Base-by-base conservation (phyloP, 1,140 invertebrate genomes). In the Drosophila bipectinata region DNA sequence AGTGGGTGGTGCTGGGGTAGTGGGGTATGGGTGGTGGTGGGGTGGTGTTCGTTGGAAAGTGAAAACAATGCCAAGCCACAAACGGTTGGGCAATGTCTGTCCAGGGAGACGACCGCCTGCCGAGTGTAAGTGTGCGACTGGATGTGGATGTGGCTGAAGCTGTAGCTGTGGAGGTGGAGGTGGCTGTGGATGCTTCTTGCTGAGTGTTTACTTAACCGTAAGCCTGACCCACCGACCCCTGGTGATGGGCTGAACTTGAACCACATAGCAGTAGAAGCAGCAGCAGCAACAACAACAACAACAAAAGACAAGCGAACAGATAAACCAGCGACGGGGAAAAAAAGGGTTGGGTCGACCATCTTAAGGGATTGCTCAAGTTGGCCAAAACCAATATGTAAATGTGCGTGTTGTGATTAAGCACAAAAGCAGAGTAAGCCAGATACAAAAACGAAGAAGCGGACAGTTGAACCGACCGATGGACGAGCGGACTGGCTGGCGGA, bases 351-450 rank as follows among this genome's bases (percentile, higher is more conserved):
- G 62, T 48, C 58, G 54, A 63, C 47, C 59, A 53, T 79, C 83
- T 89, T 88, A 89, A 88, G 83, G 83, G 83, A 88, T 88, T 88
- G 82, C 82, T 83, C 83, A 88, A 88, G 83, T 88, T 88, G 87
- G 75, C 72, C 83, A 81, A 87, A 88, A 88, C 83, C 83, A 88
- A 88, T 88, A 88, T 88, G 83, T 88, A 88, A 88, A 88, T 88
- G 83, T 88, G 83, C 83, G 83, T 88, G 83, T 87, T 88, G 83
- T 88, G 83, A 88, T 88, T 88, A 88, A 88, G 83, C 83, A 88
- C 79, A 88, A 88, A 69, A 58, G 61, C 72, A 77, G 62, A 73
- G 78, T 63, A 64, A 77, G 68, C 39, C 60, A 66, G 62, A 79
- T 63, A 78, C 48, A 81, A 56, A 52, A 61, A 71, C 48, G 39